Base-by-base conservation (phyloP, 2,113 vertebrate species). In the Uria lomvia region DNA sequence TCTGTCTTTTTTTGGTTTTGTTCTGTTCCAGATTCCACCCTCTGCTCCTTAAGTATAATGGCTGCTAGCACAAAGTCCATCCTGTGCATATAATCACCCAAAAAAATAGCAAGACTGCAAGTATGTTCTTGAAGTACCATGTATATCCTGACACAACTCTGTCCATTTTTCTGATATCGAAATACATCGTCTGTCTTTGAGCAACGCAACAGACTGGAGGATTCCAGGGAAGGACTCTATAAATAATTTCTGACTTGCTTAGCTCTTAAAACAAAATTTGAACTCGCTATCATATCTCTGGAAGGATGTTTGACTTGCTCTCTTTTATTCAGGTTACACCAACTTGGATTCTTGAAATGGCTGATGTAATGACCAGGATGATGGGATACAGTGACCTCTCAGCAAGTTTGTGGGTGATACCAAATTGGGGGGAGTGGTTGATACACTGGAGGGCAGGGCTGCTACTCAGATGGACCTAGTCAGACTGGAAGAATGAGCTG, bases 381-480 rank as follows among this genome's bases (percentile, higher is more conserved):
- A 75, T 80, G 50, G 66, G 47, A 78, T 24, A 52, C 20, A 91
- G 15, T 91, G 90, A 89, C 84, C 73, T 95, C 84, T 94, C 91
- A 86, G 86, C 91, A 87, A 59, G 80, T 92, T 72, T 72, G 62
- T 81, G 34, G 65, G 93, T 81, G 90, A 96, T 83, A 80, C 11
- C 62, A 94, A 91, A 95, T 49, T 91, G 66, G 73, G 93, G 36
- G 93, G 89, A 96, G 89, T 86, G 87, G 94, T 16, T 81, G 89
- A 94, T 94, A 87, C 9, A 59, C 29, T 16, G 52, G 36, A 91
- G 53, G 90, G 84, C 60, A 90, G 87, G 91, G 94, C 86, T 95
- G 77, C 76, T 75, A 53, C 56, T 95, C 43, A 85, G 63, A 74
- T 29, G 27, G 56, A 92, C 73, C 84, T 47, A 36, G 87, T 87